Conservation (phyloP, 2,797 vertebrate genomes). For the Sebastes vulpes region DNA sequence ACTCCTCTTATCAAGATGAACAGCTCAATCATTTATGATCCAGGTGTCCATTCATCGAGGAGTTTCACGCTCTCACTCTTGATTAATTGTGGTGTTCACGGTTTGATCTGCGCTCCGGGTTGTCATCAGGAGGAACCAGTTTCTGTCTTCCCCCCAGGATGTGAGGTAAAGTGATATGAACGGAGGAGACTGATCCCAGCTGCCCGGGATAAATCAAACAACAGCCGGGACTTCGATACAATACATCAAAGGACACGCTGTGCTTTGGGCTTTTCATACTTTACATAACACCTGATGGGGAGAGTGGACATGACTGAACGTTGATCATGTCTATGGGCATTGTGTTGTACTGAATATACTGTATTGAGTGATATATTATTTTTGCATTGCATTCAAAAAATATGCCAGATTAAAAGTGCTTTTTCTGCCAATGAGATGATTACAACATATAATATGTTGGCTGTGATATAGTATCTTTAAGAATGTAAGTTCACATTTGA, state of each 20-base stretch:
- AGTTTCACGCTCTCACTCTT: constrained; percentile 65
- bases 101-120: constrained; percentile 48
- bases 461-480: not conserved
- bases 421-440: not conserved
- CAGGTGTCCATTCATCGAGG: constrained; percentile 37
- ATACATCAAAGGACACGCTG: constrained; percentile 64
- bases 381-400: not conserved
- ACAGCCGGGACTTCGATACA: constrained; percentile 42
- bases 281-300: not conserved
- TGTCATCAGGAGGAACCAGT: constrained; percentile 22
- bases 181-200: constrained; percentile 31
- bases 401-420: not conserved
- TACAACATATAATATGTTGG: not conserved
- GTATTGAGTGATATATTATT: too few relatives aligned
- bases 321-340: not conserved
- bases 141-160: constrained; percentile 53
- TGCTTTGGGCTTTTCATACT: constrained; percentile 29
- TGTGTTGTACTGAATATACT: not conserved
- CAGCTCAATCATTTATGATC: constrained; percentile 44
- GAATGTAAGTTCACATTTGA: not conserved
- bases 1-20: constrained; percentile 18
- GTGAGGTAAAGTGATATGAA: constrained; percentile 57
- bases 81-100: constrained; percentile 76
- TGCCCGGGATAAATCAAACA: constrained; percentile 46
- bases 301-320: constrained; percentile 9